Evolutionary conservation across 1,140 invertebrate genomes (phyloP), one percentile per base, ranked within the genome.

Genomic region (Helicorthomorpha holstii): DNA sequence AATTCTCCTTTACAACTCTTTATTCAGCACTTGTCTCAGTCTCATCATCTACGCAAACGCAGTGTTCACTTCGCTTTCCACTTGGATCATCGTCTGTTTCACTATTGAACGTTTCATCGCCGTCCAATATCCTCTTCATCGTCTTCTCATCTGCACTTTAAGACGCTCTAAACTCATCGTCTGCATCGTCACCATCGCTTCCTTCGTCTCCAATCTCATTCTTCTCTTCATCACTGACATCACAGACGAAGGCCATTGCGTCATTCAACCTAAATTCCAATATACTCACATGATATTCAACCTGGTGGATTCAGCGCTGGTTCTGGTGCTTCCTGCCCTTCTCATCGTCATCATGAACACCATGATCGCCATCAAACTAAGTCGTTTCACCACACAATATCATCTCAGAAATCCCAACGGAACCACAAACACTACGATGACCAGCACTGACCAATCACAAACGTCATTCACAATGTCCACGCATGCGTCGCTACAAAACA

Each of bases 341-440:
- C 63, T 75, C 27, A 75, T 77, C 51, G 66, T 75, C 38, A 64
- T 74, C 49, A 75, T 77, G 74, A 77, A 77, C 55, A 67, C 69
- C 0, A 71, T 75, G 65, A 75, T 78, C 46, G 70, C 68, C 43
- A 61, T 64, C 3, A 51, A 56, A 52, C 48, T 56, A 23, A 41
- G 21, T 56, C 45, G 34, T 16, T 54, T 25, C 49, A 56, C 47
- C 48, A 50, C 26, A 73, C 67, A 56, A 58, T 67, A 14, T 64
- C 66, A 1, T 72, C 70, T 0, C 70, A 63, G n/a, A 65, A 68
- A 48, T 73, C 69, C 49, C 73, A 75, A 54, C 69, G 73, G 45
- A n/a, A n/a, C n/a, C n/a, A n/a, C n/a, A n/a, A n/a, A n/a, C n/a
- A n/a, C n/a, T n/a, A n/a, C n/a, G n/a, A n/a, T n/a, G n/a, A n/a